These are phyloP conservation scores for Garrulus glandarius DNA, from an alignment of 2,797 vertebrate genomes.

Conservation along the genomic window DNA sequence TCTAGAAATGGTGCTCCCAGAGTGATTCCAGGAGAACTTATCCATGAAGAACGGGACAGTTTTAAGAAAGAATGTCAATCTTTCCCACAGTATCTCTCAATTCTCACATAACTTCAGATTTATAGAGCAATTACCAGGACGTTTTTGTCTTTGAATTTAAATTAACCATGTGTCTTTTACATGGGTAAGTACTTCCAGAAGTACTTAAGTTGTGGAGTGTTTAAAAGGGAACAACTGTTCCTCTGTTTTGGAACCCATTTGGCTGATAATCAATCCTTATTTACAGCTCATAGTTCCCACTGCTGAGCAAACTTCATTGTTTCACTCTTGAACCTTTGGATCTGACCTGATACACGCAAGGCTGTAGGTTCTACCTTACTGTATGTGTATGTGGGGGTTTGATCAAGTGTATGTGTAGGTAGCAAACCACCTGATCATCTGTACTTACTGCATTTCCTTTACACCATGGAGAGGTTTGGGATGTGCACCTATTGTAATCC, in stretches of 20 bases:
- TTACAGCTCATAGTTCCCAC: background rate
- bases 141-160: background rate
- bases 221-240: background rate
- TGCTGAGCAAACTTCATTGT: background rate
- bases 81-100: background rate
- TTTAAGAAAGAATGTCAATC: background rate
- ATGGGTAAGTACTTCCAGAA: background rate
- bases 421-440: background rate
- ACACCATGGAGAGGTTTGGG: background rate
- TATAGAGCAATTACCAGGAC: background rate
- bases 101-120: background rate
- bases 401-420: too few relatives aligned
- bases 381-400: background rate
- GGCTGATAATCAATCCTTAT: background rate
- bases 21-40: fast-evolving
- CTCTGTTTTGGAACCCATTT: background rate
- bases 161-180: background rate
- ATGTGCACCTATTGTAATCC: background rate
- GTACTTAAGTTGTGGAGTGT: background rate
- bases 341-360: background rate
- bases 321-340: background rate
- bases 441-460: background rate
- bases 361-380: too few relatives aligned
- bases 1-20: background rate
- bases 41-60: background rate